Percentiles rank a stretch among this genome's conserved stretches.
phyloP scores from a whole-genome alignment of 2,113 vertebrate species.

The Pachycephala philippinensis region DNA sequence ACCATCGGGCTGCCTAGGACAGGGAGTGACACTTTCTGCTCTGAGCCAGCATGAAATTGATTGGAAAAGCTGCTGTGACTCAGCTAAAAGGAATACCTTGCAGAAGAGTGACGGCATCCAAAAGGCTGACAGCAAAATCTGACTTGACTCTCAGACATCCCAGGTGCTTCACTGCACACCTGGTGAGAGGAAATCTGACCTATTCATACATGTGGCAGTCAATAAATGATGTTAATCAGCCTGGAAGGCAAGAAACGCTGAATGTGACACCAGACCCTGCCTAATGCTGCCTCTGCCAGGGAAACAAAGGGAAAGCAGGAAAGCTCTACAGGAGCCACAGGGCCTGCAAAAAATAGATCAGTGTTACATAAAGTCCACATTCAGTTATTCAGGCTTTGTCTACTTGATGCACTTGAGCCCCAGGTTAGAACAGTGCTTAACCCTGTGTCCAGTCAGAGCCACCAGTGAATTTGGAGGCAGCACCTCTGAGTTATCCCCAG shows the following conservation, averaged over 20 bases:
- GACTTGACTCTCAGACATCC: background rate
- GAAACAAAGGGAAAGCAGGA: background rate
- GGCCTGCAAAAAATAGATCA: background rate
- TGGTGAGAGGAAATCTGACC: background rate
- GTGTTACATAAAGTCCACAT: background rate
- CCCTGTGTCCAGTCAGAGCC: background rate
- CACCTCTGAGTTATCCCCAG: background rate
- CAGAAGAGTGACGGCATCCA: background rate
- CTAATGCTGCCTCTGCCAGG: background rate
- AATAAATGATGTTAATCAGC: background rate
- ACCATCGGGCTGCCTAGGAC: accelerated
- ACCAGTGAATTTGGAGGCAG: background rate
- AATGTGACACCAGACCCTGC: background rate
- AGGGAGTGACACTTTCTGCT: background rate
- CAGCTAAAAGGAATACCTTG: background rate
- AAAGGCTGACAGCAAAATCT: background rate
- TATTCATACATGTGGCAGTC: background rate
- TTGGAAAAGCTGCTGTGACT: background rate
- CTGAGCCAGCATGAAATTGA: background rate
- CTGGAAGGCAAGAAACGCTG: background rate
- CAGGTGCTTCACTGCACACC: background rate
- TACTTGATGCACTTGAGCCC: background rate
- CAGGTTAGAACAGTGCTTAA: background rate
- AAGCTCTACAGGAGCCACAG: background rate
- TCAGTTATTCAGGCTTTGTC: background rate